Base-by-base conservation (phyloP, 2,797 vertebrate species). In the Dallia pectoralis region DNA sequence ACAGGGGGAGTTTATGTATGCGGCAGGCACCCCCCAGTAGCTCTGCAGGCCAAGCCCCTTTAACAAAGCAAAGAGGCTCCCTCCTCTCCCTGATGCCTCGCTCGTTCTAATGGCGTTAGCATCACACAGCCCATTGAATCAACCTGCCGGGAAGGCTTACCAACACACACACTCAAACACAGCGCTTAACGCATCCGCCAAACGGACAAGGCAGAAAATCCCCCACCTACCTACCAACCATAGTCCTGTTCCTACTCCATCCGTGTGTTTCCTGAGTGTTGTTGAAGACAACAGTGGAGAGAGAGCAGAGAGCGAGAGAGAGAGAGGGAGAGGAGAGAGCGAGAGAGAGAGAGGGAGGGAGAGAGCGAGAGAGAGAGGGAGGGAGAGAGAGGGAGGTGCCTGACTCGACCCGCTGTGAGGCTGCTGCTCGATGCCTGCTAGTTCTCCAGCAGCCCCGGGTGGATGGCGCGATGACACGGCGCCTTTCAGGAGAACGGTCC, bases 331-430 rank as follows among this genome's bases (percentile, higher is more conserved):
- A 93, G 93, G n/a, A n/a, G n/a, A n/a, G n/a, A n/a, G n/a, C n/a
- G n/a, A n/a, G n/a, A n/a, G 27, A 5, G 67, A 22, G 92, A 88
- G 93, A 93, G 94, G 94, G 93, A 94, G 92, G 93, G n/a, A n/a
- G n/a, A n/a, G n/a, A n/a, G n/a, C n/a, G n/a, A n/a, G 27, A 5
- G 67, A 22, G 92, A 88, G 93, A 93, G 94, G 94, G 93, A 94
- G 92, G n/a, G 27, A 5, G 67, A 22, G 92, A 88, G 93, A 93
- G 94, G 94, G 93, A 94, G 92, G 93, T 93, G 94, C 93, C 93
- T 94, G 91, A 90, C 92, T 88, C 93, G 93, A 95, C 93, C 93
- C 93, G 93, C 94, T 95, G 94, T 93, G 93, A 93, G 93, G 94
- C 76, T 93, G 32, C 51, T 61, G 51, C 69, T 70, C 22, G 51